Evolutionary conservation across 2,113 vertebrate species (phyloP), one percentile per base, ranked within the genome.

Genomic region (Grammatotria lemairii): DNA sequence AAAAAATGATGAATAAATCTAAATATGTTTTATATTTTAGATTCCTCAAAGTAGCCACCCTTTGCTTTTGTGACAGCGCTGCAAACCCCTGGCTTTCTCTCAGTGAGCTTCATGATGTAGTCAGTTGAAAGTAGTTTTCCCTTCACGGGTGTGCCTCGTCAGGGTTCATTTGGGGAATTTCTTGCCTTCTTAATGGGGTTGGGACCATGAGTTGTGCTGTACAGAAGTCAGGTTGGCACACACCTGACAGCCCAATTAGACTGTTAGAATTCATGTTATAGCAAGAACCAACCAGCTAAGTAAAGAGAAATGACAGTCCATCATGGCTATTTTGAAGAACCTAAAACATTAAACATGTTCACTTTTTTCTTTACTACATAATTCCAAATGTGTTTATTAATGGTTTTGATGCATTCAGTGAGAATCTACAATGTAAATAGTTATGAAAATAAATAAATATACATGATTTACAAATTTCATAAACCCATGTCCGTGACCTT

Each of bases 111-210:
- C 26, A 31, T 31, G 14, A 60, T 60, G 26, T 60, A 60, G 26
- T 9, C 57, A 58, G 0, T 16, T 60, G 55, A 58, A 28, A 58
- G 55, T 28, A 58, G 8, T 60, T 60, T 60, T 10, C 57, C 0
- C 14, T 60, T 60, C 26, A 31, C 5, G 2, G 26, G 0, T 60
- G 57, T 10, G 0, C 26, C 57, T 31, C 5, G 0, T 9, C 55
- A 31, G 26, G 26, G 26, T 17, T 58, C 57, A 58, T 31, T 60
- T 60, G 57, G 28, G 28, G 0, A 60, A 60, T 60, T 60, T 60
- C 16, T 33, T 33, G 14, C 28, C 58, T 19, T 33, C 58, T 19
- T 7, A 63, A 63, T 7, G 1, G 58, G 28, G 16, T 63, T 63
- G 0, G 1, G 58, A 33, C 9, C 9, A 33, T 63, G 4, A 33